Evolutionary conservation across 2,113 vertebrate species (phyloP), one percentile per base, ranked within the genome.

Genomic region (Sigmodon hispidus): DNA sequence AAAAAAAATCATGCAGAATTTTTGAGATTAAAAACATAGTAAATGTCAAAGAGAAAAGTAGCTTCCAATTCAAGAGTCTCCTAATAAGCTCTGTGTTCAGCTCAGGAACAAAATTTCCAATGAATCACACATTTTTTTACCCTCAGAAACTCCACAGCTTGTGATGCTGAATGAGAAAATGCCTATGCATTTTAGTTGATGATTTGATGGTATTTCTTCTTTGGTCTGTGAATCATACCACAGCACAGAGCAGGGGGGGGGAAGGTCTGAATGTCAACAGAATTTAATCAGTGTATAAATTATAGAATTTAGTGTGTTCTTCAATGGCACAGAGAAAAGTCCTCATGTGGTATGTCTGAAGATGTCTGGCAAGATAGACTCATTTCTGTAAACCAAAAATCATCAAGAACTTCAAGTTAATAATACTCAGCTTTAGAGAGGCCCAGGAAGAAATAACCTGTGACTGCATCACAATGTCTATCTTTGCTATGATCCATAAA

Each of bases 391-490:
- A 86, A 79, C 43, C 3, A 26, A 22, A 83, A 29, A 79, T 34
- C 16, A 93, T 87, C 55, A 81, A 15, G 59, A 40, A n/a, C n/a
- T 84, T 93, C 89, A 81, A 70, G 34, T 85, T 88, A 57, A 65
- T 34, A 12, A 34, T 43, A 48, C 34, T 77, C 13, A 31, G 19
- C 83, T 81, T 81, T 59, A 89, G 15, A 69, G 45, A 96, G 72
- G 88, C 2, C 13, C 40, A 48, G 57, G 94, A 63, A 52, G 80
- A 22, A 93, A 0, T 40, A 85, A 36, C 29, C 36, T 2, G 80
- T 48, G 12, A 26, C 16, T 40, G 22, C 7, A 24, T 36, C 69
- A n/a, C 85, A 26, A 57, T 45, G 2, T 40, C 40, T 92, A 29
- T 79, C 83, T 48, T 92, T 67, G 90, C 10, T 70, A 16, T 34